These are phyloP conservation scores for Kryptopterus vitreolus DNA, from an alignment of 2,797 vertebrate genomes.

Conservation along the genomic window DNA sequence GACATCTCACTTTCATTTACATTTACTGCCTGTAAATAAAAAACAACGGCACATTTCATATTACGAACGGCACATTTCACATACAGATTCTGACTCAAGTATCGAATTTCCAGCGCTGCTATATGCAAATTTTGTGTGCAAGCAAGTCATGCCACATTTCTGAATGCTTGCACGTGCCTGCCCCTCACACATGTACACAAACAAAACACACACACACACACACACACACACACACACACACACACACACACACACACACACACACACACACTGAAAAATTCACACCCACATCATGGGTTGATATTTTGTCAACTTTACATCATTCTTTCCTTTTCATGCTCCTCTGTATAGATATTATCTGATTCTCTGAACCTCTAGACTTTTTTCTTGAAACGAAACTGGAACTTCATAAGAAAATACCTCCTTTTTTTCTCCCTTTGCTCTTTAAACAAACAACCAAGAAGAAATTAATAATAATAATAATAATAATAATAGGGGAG, in stretches of 20 bases:
- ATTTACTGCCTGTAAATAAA: neutral
- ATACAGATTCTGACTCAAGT: neutral
- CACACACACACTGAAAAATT: neutral
- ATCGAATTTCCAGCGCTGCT: neutral
- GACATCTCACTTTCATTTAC: constrained; percentile 23
- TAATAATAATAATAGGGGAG: too few species aligned
- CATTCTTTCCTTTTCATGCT: neutral
- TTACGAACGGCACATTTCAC: neutral
- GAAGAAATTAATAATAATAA: too few species aligned
- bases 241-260: neutral
- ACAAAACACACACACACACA: neutral
- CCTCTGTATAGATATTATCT: neutral
- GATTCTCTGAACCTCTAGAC: neutral
- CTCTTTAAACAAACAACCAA: too few species aligned
- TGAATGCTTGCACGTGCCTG: constrained; percentile 9
- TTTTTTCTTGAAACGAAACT: constrained; percentile 3
- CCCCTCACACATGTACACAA: neutral
- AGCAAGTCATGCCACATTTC: neutral
- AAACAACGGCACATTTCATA: too few species aligned
- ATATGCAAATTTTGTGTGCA: neutral
- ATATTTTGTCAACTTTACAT: neutral
- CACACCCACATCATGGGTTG: neutral
- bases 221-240: neutral
- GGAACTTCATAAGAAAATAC: neutral
- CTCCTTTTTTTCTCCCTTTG: neutral